These are phyloP conservation scores for Epinotia brunnichana DNA, from an alignment of 2,888 invertebrate genomes.

Conservation along the genomic window DNA sequence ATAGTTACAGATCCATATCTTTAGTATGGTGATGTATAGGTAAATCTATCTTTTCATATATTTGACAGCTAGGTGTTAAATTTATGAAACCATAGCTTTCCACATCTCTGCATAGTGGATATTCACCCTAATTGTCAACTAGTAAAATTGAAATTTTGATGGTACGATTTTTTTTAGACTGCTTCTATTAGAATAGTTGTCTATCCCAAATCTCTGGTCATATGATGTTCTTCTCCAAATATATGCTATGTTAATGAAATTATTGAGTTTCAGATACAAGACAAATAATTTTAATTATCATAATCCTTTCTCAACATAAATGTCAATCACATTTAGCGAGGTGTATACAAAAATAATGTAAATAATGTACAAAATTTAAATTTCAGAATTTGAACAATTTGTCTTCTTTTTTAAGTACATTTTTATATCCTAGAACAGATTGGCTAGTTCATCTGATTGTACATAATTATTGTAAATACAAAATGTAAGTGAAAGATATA, in stretches of 20 bases:
- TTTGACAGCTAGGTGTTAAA: too few relatives aligned
- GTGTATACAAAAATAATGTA: slow-evolving; percentile 58
- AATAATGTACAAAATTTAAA: slow-evolving; percentile 73
- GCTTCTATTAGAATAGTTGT: not conserved
- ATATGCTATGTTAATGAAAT: not conserved
- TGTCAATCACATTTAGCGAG: slow-evolving; percentile 18
- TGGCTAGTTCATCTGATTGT: slow-evolving; percentile 66
- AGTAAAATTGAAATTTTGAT: not conserved
- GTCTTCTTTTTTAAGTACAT: slow-evolving; percentile 59
- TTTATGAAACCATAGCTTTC: too few relatives aligned
- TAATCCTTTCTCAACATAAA: slow-evolving; percentile 6
- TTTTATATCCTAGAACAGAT: slow-evolving; percentile 67
- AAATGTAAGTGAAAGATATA: slow-evolving; percentile 69
- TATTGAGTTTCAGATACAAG: not conserved
- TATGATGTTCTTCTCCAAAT: not conserved
- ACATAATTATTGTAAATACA: slow-evolving; percentile 76
- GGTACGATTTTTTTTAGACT: not conserved
- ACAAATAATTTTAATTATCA: not conserved
- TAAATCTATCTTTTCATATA: too few relatives aligned
- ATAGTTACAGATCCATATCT: too few relatives aligned
- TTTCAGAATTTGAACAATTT: slow-evolving; percentile 55
- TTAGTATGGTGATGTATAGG: too few relatives aligned
- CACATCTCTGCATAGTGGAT: too few relatives aligned
- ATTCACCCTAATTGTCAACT: too few relatives aligned
- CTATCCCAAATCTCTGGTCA: not conserved